Base-by-base conservation (phyloP, 2,888 invertebrate genomes). In the Azorinus chamasolen region DNA sequence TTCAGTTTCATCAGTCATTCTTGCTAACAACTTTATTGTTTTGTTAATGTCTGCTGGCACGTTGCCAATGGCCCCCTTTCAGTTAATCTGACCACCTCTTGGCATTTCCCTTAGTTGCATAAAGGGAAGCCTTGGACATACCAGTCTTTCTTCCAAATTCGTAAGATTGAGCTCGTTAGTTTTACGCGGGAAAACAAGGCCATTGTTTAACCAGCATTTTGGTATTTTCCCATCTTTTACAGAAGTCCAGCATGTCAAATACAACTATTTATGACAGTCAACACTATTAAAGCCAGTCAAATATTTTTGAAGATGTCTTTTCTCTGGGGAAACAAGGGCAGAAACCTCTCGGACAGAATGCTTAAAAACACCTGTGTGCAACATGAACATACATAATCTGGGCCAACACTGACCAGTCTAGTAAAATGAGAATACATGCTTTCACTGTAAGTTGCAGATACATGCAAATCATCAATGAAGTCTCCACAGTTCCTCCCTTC, bases 11-110 rank as follows among this genome's bases (percentile, higher is more conserved):
- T 43, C n/a, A 12, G 78, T 12, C 62, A 68, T 57, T 18, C 77
- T 27, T 41, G 77, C 77, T 27, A 81, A 51, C 6, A 54, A 57
- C 51, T 75, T 78, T 1, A 83, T 70, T 14, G 83, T 84, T 43
- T 61, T 59, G 25, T 63, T 74, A 1, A 83, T 69, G 65, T 84
- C 83, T 24, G 76, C 75, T 24, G 84, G 84, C 2, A 84, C 80
- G 83, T 83, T 83, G 1, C 83, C 82, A 59, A 84, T 55, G 61
- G 79, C 81, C 10, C 81, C 79, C n/a, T 45, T 32, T 14, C 81
- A 25, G 57, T 50, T 81, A 12, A 79, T 27, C 45, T 83, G 82
- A 0, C 63, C 62, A 53, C 75, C 82, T 45, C 70, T 27, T 12
- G 76, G 70, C 48, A 76, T 53, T 39, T 76, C 62, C 18, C 70